phyloP scores from a whole-genome alignment of 2,888 invertebrate genomes.

The Nematopogon swammerdamellus region DNA sequence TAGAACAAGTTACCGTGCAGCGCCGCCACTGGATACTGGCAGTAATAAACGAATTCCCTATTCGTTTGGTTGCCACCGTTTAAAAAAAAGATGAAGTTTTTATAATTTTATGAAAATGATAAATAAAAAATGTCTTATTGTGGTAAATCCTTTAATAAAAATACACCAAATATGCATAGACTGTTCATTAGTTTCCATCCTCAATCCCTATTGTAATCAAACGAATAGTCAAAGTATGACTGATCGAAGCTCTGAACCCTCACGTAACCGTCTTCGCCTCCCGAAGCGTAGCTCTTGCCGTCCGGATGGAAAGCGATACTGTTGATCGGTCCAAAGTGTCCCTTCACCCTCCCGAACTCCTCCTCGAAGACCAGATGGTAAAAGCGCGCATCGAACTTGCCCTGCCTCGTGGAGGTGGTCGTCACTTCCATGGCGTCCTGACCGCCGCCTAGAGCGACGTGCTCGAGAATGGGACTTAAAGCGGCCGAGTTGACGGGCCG shows the following conservation, averaged over 20 bases:
- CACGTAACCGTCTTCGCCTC: slow-evolving; percentile 98
- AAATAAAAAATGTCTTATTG: not conserved
- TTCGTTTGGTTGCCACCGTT: no score
- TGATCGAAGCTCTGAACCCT: slow-evolving; percentile 95
- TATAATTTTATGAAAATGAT: no score
- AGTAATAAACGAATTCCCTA: no score
- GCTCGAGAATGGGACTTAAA: slow-evolving; percentile 92
- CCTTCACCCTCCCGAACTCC: slow-evolving; percentile 96
- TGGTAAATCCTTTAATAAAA: not conserved
- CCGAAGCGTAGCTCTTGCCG: slow-evolving; percentile 94
- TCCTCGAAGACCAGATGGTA: slow-evolving; percentile 96
- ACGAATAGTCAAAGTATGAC: slow-evolving; percentile 93
- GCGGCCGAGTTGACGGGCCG: slow-evolving; percentile 98
- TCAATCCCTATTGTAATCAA: slow-evolving; percentile 69
- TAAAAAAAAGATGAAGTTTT: no score
- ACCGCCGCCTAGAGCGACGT: slow-evolving; percentile 97
- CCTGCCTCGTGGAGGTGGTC: slow-evolving; percentile 88
- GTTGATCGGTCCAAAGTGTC: slow-evolving; percentile 99
- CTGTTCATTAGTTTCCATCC: not conserved
- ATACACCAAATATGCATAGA: not conserved
- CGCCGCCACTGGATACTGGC: no score
- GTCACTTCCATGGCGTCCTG: slow-evolving; percentile 99
- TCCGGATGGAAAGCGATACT: slow-evolving; percentile 97
- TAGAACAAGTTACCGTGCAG: no score
- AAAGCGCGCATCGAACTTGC: slow-evolving; percentile 95